Base-by-base conservation (phyloP, 2,113 vertebrate species). In the Leucoraja erinaceus region DNA sequence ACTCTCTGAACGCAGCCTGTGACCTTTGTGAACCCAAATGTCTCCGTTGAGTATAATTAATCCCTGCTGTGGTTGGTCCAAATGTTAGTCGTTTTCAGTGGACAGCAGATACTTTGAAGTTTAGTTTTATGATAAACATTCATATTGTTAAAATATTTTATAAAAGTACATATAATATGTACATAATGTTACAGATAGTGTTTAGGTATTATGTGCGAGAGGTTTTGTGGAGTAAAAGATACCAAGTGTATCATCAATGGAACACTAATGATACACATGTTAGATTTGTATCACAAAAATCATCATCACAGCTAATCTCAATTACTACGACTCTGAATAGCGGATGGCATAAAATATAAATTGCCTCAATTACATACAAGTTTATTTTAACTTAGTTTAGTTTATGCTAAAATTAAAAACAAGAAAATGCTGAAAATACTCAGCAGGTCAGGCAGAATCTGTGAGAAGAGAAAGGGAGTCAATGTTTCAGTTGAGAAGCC, bases 61-160 rank as follows among this genome's bases (percentile, higher is more conserved):
- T 91, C 12, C 63, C 90, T 54, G 66, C 9, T 74, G 22, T 54
- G 68, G 9, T 91, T 47, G 63, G 38, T 38, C 68, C 22, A 91
- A 25, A 10, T 33, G 18, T 90, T 90, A 38, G 12, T 38, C 20
- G 8, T 72, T 91, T 47, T 47, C 66, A 72, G 11, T 38, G 47
- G 90, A 91, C 66, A 91, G 22, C 68, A 72, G 8, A 91, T 72
- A 72, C 22, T 68, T 91, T 91, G 33, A 9, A 90, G 66, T 91
- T 70, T 70, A 38, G 68, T 47, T 70, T 91, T 91, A 72, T 72
- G 38, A 91, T 72, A 72, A 72, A 72, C 18, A 72, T 72, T 66
- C 63, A 66, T 66, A 66, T 66, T 72, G 12, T 66, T 8, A 68
- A 20, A 68, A 90, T 28, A 63, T 8, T 7, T 88, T 18, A 68